Percentiles rank a stretch among this genome's conserved stretches.
Conservation (phyloP, 2,113 vertebrate genomes). For the Budorcas taxicolor region DNA sequence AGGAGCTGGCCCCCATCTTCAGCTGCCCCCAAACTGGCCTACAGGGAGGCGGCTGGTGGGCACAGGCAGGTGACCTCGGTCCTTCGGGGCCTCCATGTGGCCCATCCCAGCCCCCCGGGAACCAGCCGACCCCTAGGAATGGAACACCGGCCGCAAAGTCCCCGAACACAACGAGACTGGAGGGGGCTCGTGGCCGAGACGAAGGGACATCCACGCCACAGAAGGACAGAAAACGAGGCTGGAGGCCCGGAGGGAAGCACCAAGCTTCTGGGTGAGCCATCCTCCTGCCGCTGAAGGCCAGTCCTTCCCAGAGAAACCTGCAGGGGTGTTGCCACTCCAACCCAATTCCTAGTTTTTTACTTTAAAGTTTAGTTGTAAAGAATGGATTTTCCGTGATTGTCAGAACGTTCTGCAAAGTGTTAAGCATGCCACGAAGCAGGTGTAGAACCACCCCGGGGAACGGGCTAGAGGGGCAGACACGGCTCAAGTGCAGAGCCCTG, state of each 20-base stretch:
- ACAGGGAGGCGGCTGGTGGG: fast-evolving
- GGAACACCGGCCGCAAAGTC: background rate
- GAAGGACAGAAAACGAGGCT: background rate
- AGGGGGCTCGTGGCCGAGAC: fast-evolving
- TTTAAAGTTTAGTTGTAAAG: background rate
- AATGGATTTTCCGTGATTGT: background rate
- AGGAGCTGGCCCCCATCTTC: background rate
- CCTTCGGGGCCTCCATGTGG: fast-evolving
- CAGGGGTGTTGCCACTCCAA: background rate
- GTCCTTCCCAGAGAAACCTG: background rate
- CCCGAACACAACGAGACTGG: background rate
- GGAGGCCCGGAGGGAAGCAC: no score
- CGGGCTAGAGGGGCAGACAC: background rate
- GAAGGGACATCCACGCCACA: fast-evolving
- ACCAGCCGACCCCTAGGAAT: fast-evolving
- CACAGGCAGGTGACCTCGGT: background rate
- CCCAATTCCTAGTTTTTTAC: background rate
- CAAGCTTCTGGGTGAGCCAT: background rate
- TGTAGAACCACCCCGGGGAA: fast-evolving
- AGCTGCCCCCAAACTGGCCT: background rate
- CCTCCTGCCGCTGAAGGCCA: background rate
- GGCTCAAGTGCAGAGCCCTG: background rate
- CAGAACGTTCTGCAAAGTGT: background rate
- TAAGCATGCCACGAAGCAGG: background rate
- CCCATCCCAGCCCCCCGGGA: background rate